phyloP scores from a whole-genome alignment of 2,888 invertebrate genomes.

The Eupithecia exiguata region DNA sequence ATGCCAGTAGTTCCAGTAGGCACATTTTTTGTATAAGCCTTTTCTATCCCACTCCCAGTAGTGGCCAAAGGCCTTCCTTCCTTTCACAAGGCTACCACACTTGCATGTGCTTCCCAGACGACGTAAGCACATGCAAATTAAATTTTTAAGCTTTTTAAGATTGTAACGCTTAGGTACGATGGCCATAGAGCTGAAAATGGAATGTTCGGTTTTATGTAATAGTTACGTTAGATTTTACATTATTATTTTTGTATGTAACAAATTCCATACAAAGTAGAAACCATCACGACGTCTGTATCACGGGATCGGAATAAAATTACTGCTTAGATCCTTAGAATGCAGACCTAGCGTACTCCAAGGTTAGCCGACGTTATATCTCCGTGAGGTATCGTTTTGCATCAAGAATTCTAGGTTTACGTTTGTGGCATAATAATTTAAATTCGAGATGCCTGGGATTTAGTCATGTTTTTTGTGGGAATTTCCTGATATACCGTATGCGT shows the following conservation, averaged over 20 bases:
- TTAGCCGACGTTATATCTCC: conserved; percentile 23
- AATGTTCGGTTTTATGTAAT: background rate
- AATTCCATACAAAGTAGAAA: conserved; percentile 6
- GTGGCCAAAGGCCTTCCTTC: too few relatives aligned
- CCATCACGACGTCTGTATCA: conserved; percentile 28
- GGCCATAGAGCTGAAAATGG: background rate
- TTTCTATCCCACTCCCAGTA: too few relatives aligned
- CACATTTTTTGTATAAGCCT: too few relatives aligned
- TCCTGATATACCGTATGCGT: background rate
- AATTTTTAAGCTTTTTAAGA: too few relatives aligned
- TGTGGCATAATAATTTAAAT: conserved; percentile 10
- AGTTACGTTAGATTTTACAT: background rate
- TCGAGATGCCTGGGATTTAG: background rate
- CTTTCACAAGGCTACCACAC: too few relatives aligned
- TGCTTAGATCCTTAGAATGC: conserved; percentile 16
- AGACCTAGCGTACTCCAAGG: conserved; percentile 29
- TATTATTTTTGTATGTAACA: conserved; percentile 3
- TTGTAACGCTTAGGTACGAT: background rate
- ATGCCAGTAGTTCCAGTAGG: too few relatives aligned
- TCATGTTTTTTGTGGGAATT: background rate
- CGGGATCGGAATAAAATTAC: conserved; percentile 32
- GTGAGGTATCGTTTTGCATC: conserved; percentile 17
- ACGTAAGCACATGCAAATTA: too few relatives aligned
- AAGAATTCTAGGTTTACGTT: conserved; percentile 9
- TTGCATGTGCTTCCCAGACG: too few relatives aligned